A percentile compares a stretch with the other conserved stretches of the same genome.
Conservation (phyloP, 2,888 invertebrate genomes). For the Unio delphinus region DNA sequence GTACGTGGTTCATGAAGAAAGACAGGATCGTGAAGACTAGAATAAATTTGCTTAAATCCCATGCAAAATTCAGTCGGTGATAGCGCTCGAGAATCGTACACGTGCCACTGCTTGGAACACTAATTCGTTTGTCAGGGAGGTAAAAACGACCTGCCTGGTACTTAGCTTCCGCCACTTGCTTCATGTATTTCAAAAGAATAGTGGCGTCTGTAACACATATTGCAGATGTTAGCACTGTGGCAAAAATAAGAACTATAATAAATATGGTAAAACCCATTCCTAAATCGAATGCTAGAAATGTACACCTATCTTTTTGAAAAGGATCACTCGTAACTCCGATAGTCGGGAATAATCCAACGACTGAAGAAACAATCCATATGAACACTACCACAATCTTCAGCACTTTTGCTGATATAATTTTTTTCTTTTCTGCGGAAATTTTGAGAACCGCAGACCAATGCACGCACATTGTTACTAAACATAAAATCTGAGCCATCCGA, state of each 20-base stretch:
- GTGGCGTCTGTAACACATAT: constrained; percentile 50
- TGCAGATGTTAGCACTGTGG: constrained; percentile 32
- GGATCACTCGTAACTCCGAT: constrained; percentile 38
- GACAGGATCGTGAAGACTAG: constrained; percentile 36
- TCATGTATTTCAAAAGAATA: constrained; percentile 48
- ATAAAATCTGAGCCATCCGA: constrained; percentile 39
- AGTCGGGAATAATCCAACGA: constrained; percentile 42
- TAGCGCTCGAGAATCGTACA: constrained; percentile 46
- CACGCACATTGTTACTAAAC: constrained; percentile 34
- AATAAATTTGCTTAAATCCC: constrained; percentile 54
- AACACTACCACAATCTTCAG: constrained; percentile 38
- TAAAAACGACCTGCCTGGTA: constrained; percentile 52
- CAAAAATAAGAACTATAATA: constrained; percentile 38
- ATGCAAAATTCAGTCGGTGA: constrained; percentile 51
- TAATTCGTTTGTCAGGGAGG: constrained; percentile 35
- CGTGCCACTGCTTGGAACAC: constrained; percentile 29
- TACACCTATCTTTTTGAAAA: constrained; percentile 32
- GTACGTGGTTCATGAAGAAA: constrained; percentile 42
- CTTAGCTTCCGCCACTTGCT: constrained; percentile 43
- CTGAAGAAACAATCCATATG: constrained; percentile 37
- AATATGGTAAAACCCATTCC: constrained; percentile 48
- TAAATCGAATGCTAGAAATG: constrained; percentile 46
- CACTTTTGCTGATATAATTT: constrained; percentile 37
- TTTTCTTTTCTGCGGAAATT: constrained; percentile 37
- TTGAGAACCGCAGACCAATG: constrained; percentile 50